Base-by-base conservation (phyloP, 2,888 invertebrate species). In the Cerastoderma edule region DNA sequence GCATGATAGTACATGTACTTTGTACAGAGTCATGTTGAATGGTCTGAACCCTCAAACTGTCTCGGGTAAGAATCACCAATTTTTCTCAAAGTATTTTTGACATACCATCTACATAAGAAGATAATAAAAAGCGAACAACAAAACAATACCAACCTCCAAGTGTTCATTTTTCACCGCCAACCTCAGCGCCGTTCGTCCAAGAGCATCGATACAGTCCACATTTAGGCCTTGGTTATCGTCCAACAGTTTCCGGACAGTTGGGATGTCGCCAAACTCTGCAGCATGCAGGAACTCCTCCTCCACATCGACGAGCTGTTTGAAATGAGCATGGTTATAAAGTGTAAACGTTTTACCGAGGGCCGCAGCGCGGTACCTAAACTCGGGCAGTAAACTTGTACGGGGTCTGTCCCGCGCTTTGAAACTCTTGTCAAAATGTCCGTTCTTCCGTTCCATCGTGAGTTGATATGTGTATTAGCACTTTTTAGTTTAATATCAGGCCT, bases 111-210 rank as follows among this genome's bases (percentile, higher is more conserved):
- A n/a, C n/a, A n/a, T n/a, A n/a, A n/a, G n/a, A n/a, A n/a, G 44
- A 13, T 16, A 44, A 44, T 10, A 13, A 44, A 44, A 44, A 13
- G 16, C n/a, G n/a, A n/a, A n/a, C n/a, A n/a, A n/a, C n/a, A n/a
- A n/a, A n/a, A n/a, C n/a, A n/a, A 16, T 50, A 50, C 80, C 82
- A 82, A 92, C 92, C 86, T 91, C 92, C 6, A 90, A 79, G 67
- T 92, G 92, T 79, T 92, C 92, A 79, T 92, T 92, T 72, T 89
- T 91, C 6, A 92, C 90, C 0, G 92, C 91, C 53, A 92, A 83
- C 24, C 89, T 71, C 2, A 92, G 85, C 0, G 91, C 90, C 2
- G 89, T 92, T 13, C 91, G 74, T 6, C 91, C 91, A 24, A 92
- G 83, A 19, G 88, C 89, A 77, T 92, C 91, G 24, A 89, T 89